Base-by-base conservation (phyloP, 2,888 invertebrate genomes). In the Hydraecia micacea region DNA sequence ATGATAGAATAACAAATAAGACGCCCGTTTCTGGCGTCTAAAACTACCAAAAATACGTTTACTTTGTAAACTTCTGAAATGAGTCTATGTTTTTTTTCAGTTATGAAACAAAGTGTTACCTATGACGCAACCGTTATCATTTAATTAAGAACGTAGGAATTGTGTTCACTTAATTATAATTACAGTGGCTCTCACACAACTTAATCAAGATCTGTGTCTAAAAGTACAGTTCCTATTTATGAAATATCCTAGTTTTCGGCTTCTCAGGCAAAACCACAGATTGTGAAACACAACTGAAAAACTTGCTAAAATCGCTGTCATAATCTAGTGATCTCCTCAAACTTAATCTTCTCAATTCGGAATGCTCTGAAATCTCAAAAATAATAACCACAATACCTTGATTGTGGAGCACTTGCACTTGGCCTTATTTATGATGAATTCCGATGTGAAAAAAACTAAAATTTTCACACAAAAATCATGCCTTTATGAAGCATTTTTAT, bases 71-170 rank as follows among this genome's bases (percentile, higher is more conserved):
- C 21, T 58, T 60, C 62, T 63, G 46, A 73, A 78, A 66, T 5
- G 4, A 49, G 18, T 72, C 71, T 62, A 68, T 77, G 75, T 79
- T 77, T 32, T 21, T 62, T 21, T 42, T 8, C n/a, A 46, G 18
- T 77, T 80, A 73, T 36, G 77, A 81, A 88, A 79, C 69, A 55
- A 68, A 65, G 36, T 71, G 28, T 79, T 39, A 76, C 60, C 49
- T 62, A 52, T 86, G 77, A 80, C 80, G 80, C 79, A 80, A 84
- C 49, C 42, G 60, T 79, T 77, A 80, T 85, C 65, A 80, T 84
- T 83, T 86, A 79, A 86, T 88, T 87, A 76, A 62, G 74, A 83
- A 86, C 77, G 80, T 82, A 72, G 79, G 81, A 87, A 89, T 86
- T 85, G 83, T 88, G 65, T 86, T 82, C 79, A 78, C 65, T 78